These are phyloP conservation scores for Manduca sexta DNA, from an alignment of 1,140 invertebrate species.

Conservation along the genomic window DNA sequence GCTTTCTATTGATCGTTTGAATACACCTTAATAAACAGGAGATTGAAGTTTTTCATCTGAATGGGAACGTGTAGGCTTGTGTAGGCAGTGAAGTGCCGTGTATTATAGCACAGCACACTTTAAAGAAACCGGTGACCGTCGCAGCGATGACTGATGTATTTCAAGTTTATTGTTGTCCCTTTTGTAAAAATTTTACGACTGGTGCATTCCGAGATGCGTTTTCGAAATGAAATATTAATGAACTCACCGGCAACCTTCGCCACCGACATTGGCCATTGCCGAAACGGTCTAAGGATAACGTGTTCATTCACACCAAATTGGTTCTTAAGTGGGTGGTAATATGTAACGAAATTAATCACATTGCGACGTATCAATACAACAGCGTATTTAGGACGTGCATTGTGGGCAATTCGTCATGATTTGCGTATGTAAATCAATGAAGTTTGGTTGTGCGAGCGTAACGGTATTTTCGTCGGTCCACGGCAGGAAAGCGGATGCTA, in stretches of 20 bases:
- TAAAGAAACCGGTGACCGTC: too few relatives aligned
- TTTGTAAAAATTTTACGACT: too few relatives aligned
- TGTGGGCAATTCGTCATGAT: slow-evolving; percentile 66
- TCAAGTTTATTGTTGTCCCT: too few relatives aligned
- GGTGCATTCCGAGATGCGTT: too few relatives aligned
- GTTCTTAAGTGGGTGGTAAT: slow-evolving; percentile 18
- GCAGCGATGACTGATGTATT: too few relatives aligned
- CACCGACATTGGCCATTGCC: slow-evolving; percentile 7
- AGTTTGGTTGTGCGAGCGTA: slow-evolving; percentile 60
- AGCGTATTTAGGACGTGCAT: slow-evolving; percentile 46
- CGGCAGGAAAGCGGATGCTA: slow-evolving; percentile 67
- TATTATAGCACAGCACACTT: background rate
- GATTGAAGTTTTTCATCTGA: slow-evolving; percentile 22
- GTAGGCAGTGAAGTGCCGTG: background rate
- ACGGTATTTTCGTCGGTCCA: slow-evolving; percentile 67
- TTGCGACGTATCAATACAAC: slow-evolving; percentile 9
- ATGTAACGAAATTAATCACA: slow-evolving; percentile 15
- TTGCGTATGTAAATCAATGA: slow-evolving; percentile 67
- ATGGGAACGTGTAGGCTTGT: slow-evolving; percentile 12
- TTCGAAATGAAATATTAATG: slow-evolving; percentile 23
- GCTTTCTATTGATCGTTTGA: slow-evolving; percentile 11
- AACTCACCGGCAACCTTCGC: slow-evolving; percentile 16
- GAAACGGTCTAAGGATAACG: slow-evolving; percentile 19
- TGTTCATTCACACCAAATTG: slow-evolving; percentile 16
- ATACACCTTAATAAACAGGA: slow-evolving; percentile 16